Base-by-base conservation (phyloP, 2,888 invertebrate genomes). In the Callimorpha dominula region DNA sequence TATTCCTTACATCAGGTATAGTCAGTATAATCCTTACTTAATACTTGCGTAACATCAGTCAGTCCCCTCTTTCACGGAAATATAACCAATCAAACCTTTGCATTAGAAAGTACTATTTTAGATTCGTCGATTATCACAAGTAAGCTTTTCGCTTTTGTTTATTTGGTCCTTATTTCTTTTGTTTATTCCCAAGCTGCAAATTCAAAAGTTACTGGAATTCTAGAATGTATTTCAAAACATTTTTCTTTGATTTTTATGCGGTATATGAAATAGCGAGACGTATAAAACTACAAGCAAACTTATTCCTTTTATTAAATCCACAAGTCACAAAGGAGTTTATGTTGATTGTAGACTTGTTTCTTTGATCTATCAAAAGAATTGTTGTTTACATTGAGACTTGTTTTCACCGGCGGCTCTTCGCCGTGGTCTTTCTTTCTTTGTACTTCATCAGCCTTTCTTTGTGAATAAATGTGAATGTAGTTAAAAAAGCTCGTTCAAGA, bases 281-380 rank as follows among this genome's bases (percentile, higher is more conserved):
- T 52, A 70, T 20, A 63, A 49, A 70, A 70, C 64, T 54, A 49
- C 52, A 52, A 65, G 49, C 14, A 63, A 49, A 70, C 68, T 54
- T 68, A 69, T 69, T 60, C 65, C 20, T 64, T 72, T 71, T 63
- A 66, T 69, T 78, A 79, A 79, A 81, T 80, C 78, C 79, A 78
- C 76, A 78, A 76, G 78, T 77, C 76, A 80, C 77, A 77, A 77
- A 76, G 70, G 73, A 65, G 65, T 60, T 74, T 75, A 79, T 84
- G 77, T 81, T 77, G 81, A 78, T 78, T 75, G 54, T 71, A 72
- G 70, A 81, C 15, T 70, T 69, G 20, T 54, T 42, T 71, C 80
- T 82, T 83, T 84, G 78, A 77, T 76, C 75, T 81, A 80, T 84
- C 81, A 84, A 81, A 81, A 81, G 84, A 81, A 81, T 82, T 78